A percentile compares a stretch with the other conserved stretches of the same genome.
These are phyloP conservation scores for Pluvialis apricaria DNA, from an alignment of 2,113 vertebrate genomes.

Conservation along the genomic window DNA sequence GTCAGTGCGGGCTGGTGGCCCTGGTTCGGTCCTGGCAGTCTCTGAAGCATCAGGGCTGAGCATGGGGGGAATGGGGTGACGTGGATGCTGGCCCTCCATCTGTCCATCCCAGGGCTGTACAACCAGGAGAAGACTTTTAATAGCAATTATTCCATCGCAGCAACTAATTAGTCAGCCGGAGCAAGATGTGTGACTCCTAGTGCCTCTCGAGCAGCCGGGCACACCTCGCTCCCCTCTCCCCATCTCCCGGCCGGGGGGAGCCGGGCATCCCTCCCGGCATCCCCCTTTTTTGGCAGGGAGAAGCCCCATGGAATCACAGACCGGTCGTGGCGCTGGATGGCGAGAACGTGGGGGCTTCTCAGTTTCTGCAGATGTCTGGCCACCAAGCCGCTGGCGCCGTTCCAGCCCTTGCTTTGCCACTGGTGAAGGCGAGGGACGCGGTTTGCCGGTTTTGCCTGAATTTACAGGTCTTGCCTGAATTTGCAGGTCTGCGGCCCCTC, in stretches of 20 bases:
- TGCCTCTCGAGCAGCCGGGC: neutral
- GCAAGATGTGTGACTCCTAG: fast-evolving
- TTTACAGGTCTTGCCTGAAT: neutral
- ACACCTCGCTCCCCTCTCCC: neutral
- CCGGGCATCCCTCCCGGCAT: neutral
- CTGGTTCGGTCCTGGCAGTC: too few species aligned
- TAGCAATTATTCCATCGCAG: neutral
- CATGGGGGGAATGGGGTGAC: fast-evolving
- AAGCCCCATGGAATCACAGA: neutral
- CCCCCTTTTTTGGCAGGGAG: neutral
- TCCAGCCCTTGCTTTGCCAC: neutral
- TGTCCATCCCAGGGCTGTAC: fast-evolving
- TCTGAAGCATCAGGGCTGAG: neutral
- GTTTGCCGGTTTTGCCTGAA: neutral
- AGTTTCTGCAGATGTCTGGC: neutral
- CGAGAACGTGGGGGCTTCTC: fast-evolving
- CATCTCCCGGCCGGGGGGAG: fast-evolving
- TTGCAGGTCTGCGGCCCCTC: neutral
- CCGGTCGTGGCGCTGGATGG: fast-evolving
- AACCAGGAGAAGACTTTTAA: neutral
- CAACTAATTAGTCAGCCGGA: neutral
- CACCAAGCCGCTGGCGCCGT: fast-evolving
- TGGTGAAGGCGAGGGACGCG: fast-evolving
- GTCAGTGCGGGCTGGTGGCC: neutral
- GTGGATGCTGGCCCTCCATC: fast-evolving